These are phyloP conservation scores for Bufo bufo DNA, from an alignment of 2,113 vertebrate genomes.

Conservation along the genomic window DNA sequence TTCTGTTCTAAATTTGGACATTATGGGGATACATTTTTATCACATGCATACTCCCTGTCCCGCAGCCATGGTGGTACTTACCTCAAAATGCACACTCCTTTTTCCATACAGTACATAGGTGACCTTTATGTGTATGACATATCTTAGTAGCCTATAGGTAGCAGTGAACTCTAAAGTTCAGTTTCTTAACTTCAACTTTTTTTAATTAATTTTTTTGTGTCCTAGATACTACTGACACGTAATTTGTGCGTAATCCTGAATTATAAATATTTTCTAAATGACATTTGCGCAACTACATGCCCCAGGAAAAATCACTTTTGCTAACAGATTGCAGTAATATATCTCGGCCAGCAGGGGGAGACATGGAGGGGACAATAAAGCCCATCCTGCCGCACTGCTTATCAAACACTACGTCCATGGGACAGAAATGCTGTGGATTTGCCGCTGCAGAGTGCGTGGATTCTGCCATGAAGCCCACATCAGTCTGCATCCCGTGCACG, in stretches of 20 bases:
- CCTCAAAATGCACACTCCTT: background rate
- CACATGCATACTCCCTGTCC: background rate
- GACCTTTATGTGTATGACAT: background rate
- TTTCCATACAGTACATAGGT: background rate
- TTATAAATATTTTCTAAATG: no score
- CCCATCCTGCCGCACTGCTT: no score
- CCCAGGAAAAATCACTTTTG: background rate
- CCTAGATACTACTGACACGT: no score
- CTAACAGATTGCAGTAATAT: background rate
- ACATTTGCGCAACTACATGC: background rate
- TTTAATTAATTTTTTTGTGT: no score
- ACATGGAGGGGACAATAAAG: background rate
- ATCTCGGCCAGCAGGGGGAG: background rate
- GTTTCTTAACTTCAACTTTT: no score
- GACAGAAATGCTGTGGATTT: no score
- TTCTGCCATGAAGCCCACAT: no score
- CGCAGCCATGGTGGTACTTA: background rate
- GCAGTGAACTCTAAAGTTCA: background rate
- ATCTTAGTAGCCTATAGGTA: background rate
- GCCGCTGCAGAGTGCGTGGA: no score
- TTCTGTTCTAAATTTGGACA: background rate
- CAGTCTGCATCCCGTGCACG: no score
- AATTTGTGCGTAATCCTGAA: no score
- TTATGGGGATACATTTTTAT: background rate
- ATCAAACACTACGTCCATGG: no score